These are phyloP conservation scores for Rotaria sp. DNA, from an alignment of 2,888 invertebrate genomes.

Conservation along the genomic window DNA sequence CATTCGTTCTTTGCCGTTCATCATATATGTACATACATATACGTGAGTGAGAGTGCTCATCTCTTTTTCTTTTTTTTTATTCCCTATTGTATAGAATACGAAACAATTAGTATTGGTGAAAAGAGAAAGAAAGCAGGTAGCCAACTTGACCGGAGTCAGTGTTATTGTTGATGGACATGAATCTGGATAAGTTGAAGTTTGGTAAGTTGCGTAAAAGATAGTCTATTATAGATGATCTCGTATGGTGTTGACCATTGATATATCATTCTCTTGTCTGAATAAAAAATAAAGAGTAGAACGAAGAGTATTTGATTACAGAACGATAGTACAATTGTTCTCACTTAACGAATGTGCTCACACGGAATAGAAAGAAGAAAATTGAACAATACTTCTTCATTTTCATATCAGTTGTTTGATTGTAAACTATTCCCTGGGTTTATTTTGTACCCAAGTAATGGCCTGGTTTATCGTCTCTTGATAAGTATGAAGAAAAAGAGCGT, in stretches of 20 bases:
- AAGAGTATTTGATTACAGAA: background rate
- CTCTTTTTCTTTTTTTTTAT: background rate
- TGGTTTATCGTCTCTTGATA: background rate
- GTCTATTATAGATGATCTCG: background rate
- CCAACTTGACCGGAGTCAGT: slow-evolving; percentile 13
- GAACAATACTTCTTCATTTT: background rate
- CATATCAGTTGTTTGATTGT: background rate
- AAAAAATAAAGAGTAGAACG: background rate
- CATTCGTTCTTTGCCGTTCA: background rate
- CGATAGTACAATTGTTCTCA: background rate
- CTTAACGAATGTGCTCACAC: background rate
- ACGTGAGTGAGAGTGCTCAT: background rate
- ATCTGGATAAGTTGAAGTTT: background rate
- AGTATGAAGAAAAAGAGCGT: background rate
- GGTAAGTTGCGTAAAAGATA: background rate
- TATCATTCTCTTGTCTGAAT: background rate
- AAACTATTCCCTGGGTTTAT: background rate
- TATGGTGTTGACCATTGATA: background rate
- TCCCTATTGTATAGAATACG: background rate
- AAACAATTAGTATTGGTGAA: slow-evolving; percentile 7
- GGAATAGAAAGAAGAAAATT: background rate
- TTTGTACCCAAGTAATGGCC: background rate
- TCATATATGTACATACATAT: background rate
- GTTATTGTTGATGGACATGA: background rate
- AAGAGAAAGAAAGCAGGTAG: slow-evolving; percentile 13